Conservation (phyloP, 2,113 vertebrate genomes). For the Zosterops hypoxanthus region DNA sequence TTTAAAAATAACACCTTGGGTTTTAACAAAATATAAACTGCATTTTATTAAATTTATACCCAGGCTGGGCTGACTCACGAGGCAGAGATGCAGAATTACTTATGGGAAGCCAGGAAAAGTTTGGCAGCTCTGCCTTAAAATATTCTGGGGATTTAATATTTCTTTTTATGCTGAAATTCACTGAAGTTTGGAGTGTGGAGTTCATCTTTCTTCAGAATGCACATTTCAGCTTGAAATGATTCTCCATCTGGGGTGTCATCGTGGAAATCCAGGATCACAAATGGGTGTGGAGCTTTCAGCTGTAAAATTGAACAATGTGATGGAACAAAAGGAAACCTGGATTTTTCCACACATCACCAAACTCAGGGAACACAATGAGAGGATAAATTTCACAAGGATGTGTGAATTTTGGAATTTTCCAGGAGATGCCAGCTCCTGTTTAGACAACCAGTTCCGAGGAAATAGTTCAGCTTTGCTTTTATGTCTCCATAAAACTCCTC, state of each 20-base stretch:
- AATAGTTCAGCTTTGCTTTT: neutral
- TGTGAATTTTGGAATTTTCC: neutral
- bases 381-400: neutral
- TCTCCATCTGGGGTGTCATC: neutral
- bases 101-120: neutral
- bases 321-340: neutral
- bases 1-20: neutral
- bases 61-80: neutral
- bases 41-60: neutral
- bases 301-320: neutral
- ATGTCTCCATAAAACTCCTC: slow-evolving; percentile 25
- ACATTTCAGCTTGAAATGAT: neutral
- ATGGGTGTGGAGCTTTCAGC: neutral
- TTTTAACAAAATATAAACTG: neutral
- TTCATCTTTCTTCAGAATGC: neutral
- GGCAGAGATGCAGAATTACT: neutral
- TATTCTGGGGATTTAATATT: neutral
- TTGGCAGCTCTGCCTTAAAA: neutral
- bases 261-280: neutral
- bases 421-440: neutral
- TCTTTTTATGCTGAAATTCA: neutral
- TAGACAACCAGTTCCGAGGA: neutral
- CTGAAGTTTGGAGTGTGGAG: neutral
- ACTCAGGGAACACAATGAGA: neutral
- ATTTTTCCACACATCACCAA: neutral